Evolutionary conservation across 1,140 invertebrate species (phyloP), one percentile per base, ranked within the genome.

Genomic region (Dreissena rostriformis): DNA sequence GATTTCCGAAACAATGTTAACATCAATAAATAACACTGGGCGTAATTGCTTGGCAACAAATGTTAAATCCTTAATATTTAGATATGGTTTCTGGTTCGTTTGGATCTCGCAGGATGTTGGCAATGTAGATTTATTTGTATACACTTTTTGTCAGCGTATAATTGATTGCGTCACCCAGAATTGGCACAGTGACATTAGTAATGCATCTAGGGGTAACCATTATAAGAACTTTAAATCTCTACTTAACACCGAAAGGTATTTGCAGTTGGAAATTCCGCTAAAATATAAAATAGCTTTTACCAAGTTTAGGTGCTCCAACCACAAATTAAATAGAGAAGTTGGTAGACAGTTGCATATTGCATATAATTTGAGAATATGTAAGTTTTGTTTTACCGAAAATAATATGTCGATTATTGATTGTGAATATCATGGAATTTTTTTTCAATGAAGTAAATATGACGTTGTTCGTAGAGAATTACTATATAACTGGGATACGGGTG

Each of bases 301-400:
- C 8, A 74, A 74, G 11, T 55, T 74, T 52, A 74, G 72, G 57
- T 74, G 72, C 57, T 74, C 72, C 1, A 74, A 39, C 52, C 72
- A 74, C 57, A 52, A 24, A 19, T 53, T 74, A 12, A n/a, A 22
- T 8, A 74, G 53, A 1, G 72, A 74, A 55, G 57, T 19, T 19
- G 51, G 72, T 39, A 39, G 39, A 39, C 39, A 39, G 39, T 39
- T 39, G 39, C 39, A 39, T 39, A 39, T 39, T 39, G 39, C 39
- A 39, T 39, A 39, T 39, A 39, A 39, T 39, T 39, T 39, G 39
- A 39, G 39, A 39, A 39, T 39, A 39, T 39, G 39, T 39, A 39
- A 39, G 2, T 39, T 39, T 39, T 39, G 39, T 39, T 39, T 39
- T 39, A 39, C 39, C 39, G 2, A 39, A 39, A 39, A 39, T 39